phyloP scores from a whole-genome alignment of 2,797 vertebrate genomes.

The Siniperca scherzeri region DNA sequence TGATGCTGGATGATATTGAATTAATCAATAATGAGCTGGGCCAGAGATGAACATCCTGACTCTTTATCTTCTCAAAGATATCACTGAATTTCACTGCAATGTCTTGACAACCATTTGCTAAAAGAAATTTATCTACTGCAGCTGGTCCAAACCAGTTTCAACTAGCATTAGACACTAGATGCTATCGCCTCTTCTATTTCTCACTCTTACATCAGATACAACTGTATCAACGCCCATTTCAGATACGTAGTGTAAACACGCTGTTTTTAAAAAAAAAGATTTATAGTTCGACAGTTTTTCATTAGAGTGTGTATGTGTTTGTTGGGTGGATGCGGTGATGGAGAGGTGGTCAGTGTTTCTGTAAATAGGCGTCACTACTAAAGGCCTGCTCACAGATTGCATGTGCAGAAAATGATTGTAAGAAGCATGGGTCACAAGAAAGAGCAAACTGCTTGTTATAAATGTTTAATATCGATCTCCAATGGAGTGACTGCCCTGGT shows the following conservation, averaged over 20 bases:
- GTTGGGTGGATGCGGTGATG: not conserved
- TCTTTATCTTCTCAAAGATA: slow-evolving; percentile 51
- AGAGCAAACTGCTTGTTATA: slow-evolving; percentile 42
- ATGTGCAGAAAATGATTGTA: slow-evolving; percentile 3
- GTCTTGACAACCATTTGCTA: slow-evolving; percentile 34
- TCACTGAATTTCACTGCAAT: slow-evolving; percentile 34
- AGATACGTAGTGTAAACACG: slow-evolving; percentile 47
- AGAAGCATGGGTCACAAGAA: slow-evolving; percentile 20
- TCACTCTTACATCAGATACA: slow-evolving; percentile 68
- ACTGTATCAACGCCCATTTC: slow-evolving; percentile 50
- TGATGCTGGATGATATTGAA: slow-evolving; percentile 54
- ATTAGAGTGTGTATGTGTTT: not conserved
- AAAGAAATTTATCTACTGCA: slow-evolving; percentile 34
- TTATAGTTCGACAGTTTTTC: not conserved
- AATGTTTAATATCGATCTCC: slow-evolving; percentile 61
- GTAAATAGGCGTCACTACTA: not conserved
- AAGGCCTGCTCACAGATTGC: not conserved
- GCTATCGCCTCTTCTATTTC: slow-evolving; percentile 62
- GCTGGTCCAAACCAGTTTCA: slow-evolving; percentile 51
- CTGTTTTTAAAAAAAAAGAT: slow-evolving; percentile 3
- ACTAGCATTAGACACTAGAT: slow-evolving; percentile 47
- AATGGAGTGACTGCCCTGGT: slow-evolving; percentile 26
- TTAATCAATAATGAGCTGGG: slow-evolving; percentile 66
- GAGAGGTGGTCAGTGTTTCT: slow-evolving; percentile 14
- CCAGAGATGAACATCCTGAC: slow-evolving; percentile 49